Percentiles rank a stretch among this genome's conserved stretches.
These are phyloP conservation scores for Sericinus montela DNA, from an alignment of 2,888 invertebrate species.

Conservation along the genomic window DNA sequence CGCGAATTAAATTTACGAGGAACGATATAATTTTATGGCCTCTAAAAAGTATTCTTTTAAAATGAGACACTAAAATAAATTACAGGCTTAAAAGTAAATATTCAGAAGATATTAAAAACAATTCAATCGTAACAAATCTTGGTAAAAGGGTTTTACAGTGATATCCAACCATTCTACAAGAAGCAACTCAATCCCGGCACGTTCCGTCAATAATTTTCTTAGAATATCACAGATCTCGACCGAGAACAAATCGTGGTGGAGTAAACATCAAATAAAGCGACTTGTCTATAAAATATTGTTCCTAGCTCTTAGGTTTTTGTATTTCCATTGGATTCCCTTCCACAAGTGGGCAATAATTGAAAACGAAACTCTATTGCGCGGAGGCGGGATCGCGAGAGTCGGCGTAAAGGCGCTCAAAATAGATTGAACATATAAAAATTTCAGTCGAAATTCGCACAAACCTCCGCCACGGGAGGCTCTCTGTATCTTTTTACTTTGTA, in stretches of 20 bases:
- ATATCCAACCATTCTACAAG: slow-evolving; percentile 42
- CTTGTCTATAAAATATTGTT: slow-evolving; percentile 77
- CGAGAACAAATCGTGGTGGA: slow-evolving; percentile 70
- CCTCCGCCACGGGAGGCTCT: slow-evolving; percentile 70
- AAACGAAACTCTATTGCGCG: slow-evolving; percentile 75
- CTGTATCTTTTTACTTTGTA: slow-evolving; percentile 78
- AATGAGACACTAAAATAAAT: slow-evolving; percentile 38
- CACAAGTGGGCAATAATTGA: slow-evolving; percentile 80
- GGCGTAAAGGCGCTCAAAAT: slow-evolving; percentile 75
- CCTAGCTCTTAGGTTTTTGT: slow-evolving; percentile 66
- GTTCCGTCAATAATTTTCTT: slow-evolving; percentile 75
- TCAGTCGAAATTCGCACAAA: slow-evolving; percentile 76
- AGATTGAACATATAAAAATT: slow-evolving; percentile 79
- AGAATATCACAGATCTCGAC: slow-evolving; percentile 69
- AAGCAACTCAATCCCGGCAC: slow-evolving; percentile 60
- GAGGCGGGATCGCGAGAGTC: slow-evolving; percentile 70
- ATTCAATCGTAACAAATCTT: slow-evolving; percentile 43
- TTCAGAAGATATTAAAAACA: slow-evolving; percentile 38
- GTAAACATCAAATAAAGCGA: slow-evolving; percentile 74
- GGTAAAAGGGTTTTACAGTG: slow-evolving; percentile 40
- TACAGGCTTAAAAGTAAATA: slow-evolving; percentile 24
- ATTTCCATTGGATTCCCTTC: slow-evolving; percentile 72
- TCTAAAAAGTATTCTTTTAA: slow-evolving; percentile 47
- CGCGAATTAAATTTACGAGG: slow-evolving; percentile 58
- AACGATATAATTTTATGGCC: slow-evolving; percentile 60